Conservation (phyloP, 2,888 invertebrate genomes). For the Psylliodes chrysocephalus region DNA sequence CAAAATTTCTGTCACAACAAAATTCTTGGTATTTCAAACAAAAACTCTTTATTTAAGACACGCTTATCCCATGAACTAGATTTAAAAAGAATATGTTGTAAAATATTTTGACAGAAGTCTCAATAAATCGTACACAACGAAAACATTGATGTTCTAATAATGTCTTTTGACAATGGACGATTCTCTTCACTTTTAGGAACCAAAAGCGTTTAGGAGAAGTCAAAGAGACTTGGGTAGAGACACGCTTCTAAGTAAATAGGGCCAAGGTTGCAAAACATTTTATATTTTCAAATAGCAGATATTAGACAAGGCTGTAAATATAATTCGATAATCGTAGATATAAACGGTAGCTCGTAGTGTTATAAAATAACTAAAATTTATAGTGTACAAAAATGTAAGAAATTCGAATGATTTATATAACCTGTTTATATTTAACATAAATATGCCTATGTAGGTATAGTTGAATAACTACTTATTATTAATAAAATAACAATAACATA, state of each 20-base stretch:
- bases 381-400: too few species aligned
- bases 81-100: conserved; percentile 30
- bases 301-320: neutral
- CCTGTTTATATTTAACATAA: too few species aligned
- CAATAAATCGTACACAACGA: conserved; percentile 32
- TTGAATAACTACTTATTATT: too few species aligned
- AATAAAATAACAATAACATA: too few species aligned
- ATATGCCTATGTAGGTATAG: too few species aligned
- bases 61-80: conserved; percentile 15
- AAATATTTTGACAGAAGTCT: conserved; percentile 35
- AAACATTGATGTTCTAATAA: conserved; percentile 32
- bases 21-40: conserved; percentile 12
- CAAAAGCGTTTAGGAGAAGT: neutral
- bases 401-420: too few species aligned
- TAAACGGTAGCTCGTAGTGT: neutral
- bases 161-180: conserved; percentile 24
- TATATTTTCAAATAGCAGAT: neutral
- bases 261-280: neutral
- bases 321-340: neutral
- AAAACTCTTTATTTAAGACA: conserved; percentile 19
- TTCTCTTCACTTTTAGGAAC: conserved; percentile 26
- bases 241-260: neutral
- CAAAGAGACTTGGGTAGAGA: neutral
- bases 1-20: neutral
- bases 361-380: neutral